These are phyloP conservation scores for Percina caprodes DNA, from an alignment of 2,113 vertebrate genomes.

Conservation along the genomic window DNA sequence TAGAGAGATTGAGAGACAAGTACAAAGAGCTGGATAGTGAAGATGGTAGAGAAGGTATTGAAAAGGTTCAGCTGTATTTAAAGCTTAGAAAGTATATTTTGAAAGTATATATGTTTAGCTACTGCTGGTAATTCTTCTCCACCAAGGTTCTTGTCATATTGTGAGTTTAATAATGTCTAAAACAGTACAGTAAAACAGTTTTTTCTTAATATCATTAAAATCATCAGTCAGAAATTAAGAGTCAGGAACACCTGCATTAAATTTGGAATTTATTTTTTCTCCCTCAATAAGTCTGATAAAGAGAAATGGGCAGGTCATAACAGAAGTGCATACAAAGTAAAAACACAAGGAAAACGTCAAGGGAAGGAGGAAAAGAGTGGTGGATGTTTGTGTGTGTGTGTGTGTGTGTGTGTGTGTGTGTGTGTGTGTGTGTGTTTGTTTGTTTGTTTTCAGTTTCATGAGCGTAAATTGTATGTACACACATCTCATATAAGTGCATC, in stretches of 20 bases:
- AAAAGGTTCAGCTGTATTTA: conserved; percentile 24
- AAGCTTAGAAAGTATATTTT: conserved; percentile 13
- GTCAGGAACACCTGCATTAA: conserved; percentile 1
- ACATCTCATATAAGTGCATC: conserved; percentile 26
- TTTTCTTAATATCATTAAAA: conserved; percentile 8
- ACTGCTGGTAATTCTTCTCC: not conserved
- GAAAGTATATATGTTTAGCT: conserved; percentile 24
- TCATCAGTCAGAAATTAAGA: not conserved
- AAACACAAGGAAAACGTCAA: conserved; percentile 10
- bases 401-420: not conserved
- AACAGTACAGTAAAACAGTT: too few species aligned
- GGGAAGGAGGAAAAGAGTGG: not conserved
- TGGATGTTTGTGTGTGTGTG: conserved; percentile 15
- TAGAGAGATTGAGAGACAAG: conserved; percentile 28
- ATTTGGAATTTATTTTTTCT: conserved; percentile 23
- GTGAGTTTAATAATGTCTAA: conserved; percentile 1
- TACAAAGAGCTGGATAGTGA: conserved; percentile 16
- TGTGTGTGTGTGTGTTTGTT: conserved; percentile 1
- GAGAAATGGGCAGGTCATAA: conserved; percentile 21
- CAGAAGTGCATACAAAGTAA: conserved; percentile 7
- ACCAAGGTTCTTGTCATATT: not conserved
- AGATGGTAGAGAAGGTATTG: conserved; percentile 32
- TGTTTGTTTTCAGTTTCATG: conserved; percentile 22
- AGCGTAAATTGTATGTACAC: conserved; percentile 3
- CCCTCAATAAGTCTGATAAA: conserved; percentile 11